Base-by-base conservation (phyloP, 2,113 vertebrate species). In the Leptodactylus fuscus region DNA sequence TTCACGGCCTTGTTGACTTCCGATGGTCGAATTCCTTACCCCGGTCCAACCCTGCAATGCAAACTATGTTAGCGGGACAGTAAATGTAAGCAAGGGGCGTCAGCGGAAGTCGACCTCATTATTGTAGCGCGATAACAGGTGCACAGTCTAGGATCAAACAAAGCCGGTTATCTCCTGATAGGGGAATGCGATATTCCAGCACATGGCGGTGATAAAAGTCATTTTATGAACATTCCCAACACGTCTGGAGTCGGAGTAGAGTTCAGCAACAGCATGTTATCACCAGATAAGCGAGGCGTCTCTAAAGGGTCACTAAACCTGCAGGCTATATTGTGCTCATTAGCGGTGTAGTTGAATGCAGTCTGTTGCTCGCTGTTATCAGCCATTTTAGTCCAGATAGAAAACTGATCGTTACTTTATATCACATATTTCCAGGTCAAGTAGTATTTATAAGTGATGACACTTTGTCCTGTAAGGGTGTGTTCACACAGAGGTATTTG, bases 31-130 rank as follows among this genome's bases (percentile, higher is more conserved):
- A 81, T 86, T 71, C 53, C 41, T 81, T n/a, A 29, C 15, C 24
- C 22, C 41, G 27, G 84, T 58, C 49, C 76, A 81, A 48, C 84
- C 84, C 77, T 53, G 51, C 18, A 73, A 27, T 29, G 44, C 77
- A 86, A 86, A 85, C 83, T 70, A 55, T 71, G 76, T 34, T 20
- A 18, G 44, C 18, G 27, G 65, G 12, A 32, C 70, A 73, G 65
- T 71, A 48, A 48, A 58, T 79, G 67, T 81, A 67, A 58, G 83
- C 48, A 9, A 71, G 49, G 65, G 51, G 84, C 46, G 84, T 81
- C 44, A 79, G 10, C 84, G 84, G 84, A 86, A 81, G 69, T 71
- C 20, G 36, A 46, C 49, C 58, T 86, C 71, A 86, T 86, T 86
- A 86, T 73, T 48, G 41, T 32, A 6, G n/a, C 16, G n/a, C 15